Base-by-base conservation (phyloP, 2,113 vertebrate genomes). In the Lynx canadensis region DNA sequence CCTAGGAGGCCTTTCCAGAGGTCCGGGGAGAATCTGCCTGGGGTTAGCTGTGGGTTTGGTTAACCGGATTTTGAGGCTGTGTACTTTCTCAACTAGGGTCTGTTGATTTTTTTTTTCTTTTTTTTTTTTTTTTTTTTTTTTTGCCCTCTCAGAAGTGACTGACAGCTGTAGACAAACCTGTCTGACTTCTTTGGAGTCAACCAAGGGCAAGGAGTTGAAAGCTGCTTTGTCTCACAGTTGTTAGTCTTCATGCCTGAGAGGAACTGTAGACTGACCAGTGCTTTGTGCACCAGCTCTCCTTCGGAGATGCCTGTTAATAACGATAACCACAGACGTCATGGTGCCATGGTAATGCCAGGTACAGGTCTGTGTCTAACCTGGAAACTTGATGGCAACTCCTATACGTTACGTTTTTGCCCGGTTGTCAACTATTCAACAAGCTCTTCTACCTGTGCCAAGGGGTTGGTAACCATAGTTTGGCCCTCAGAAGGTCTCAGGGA, bases 121-220 rank as follows among this genome's bases (percentile, higher is more conserved):
- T 36, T 36, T 36, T 36, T 36, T 36, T n/a, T 36, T 36, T 36
- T 36, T 36, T 36, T 36, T 36, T 36, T 36, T 36, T 36, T 36
- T 36, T 36, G 36, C 36, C 36, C 36, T 36, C 36, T 36, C 36
- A 21, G 36, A 84, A 84, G 36, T 71, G 80, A 83, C 27, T 50
- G 92, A 41, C 7, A 60, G 82, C 48, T 52, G 68, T 92, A 45
- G 91, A 90, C n/a, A 92, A 85, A 97, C 97, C 87, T 78, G 74
- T 90, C 66, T 52, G 71, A 83, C 73, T 60, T 66, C 57, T 91
- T 50, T 29, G 15, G 89, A 87, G 36, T 93, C 33, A 66, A 4
- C 33, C 0, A 0, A 18, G 57, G 11, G 29, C 57, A 86, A 83
- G 18, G 38, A 89, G 66, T 76, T 79, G 63, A 89, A 63, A 65